phyloP scores from a whole-genome alignment of 1,140 invertebrate genomes.

The Drosophila repletoides region DNA sequence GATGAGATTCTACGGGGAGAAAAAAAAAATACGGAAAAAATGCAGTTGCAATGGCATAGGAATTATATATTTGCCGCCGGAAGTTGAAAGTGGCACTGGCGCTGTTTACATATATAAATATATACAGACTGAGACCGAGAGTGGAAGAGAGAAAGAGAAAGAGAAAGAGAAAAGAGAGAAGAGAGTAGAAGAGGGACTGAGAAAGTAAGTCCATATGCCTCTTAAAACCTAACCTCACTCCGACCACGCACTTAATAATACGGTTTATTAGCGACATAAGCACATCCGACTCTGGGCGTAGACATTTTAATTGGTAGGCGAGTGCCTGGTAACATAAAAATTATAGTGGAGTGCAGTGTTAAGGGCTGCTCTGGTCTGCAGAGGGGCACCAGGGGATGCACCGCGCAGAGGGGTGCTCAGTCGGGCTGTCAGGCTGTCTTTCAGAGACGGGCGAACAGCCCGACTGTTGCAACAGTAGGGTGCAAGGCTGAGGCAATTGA shows the following conservation, averaged over 20 bases:
- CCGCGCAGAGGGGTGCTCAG: constrained; percentile 25
- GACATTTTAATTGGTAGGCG: constrained; percentile 81
- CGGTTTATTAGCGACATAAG: constrained; percentile 80
- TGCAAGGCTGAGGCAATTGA: constrained; percentile 65
- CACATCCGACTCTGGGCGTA: constrained; percentile 73
- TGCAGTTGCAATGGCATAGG: constrained; percentile 62
- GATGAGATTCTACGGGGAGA: constrained; percentile 2
- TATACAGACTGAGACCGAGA: no score
- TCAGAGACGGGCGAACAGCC: constrained; percentile 1
- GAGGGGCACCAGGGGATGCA: background rate
- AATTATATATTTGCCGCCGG: constrained; percentile 77
- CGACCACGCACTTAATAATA: constrained; percentile 75
- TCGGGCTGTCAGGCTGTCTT: constrained; percentile 38
- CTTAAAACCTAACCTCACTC: constrained; percentile 25
- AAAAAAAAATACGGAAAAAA: constrained; percentile 24
- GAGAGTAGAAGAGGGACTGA: background rate
- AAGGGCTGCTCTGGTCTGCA: constrained; percentile 19
- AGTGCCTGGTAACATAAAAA: constrained; percentile 80
- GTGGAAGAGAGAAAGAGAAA: background rate
- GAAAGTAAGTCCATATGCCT: constrained; percentile 27
- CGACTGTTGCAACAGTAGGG: no score
- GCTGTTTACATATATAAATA: constrained; percentile 27
- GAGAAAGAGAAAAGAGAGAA: background rate
- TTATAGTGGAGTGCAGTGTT: constrained; percentile 65
- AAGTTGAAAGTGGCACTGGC: constrained; percentile 72